Conservation (phyloP, 1,140 invertebrate species). For the Hetaerina americana region DNA sequence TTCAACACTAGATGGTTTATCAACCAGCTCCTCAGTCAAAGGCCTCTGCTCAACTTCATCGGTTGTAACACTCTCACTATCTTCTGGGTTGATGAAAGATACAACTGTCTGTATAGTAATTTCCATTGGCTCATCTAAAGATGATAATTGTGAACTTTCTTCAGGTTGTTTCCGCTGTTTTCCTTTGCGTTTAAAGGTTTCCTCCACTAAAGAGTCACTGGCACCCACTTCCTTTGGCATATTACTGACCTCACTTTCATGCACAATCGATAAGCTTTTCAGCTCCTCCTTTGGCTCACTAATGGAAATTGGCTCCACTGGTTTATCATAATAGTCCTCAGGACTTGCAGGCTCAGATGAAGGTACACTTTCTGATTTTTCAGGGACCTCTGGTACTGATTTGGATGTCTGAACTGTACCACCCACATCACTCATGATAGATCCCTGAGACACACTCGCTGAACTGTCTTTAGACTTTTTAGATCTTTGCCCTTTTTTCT, state of each 20-base stretch:
- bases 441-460: background rate
- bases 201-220: background rate
- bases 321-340: background rate
- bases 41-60: background rate
- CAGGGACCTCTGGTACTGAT: background rate
- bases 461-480: background rate
- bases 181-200: background rate
- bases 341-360: background rate
- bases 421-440: too few species aligned
- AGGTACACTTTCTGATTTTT: background rate
- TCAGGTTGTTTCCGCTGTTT: too few species aligned
- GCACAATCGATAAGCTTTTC: too few species aligned
- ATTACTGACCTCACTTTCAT: background rate
- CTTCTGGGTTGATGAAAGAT: background rate
- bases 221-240: background rate
- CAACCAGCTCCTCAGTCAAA: too few species aligned
- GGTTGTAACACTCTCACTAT: background rate
- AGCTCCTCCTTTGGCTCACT: background rate
- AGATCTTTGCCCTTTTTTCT: background rate
- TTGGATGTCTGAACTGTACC: background rate
- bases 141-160: background rate
- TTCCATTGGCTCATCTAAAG: background rate
- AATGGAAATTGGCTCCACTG: background rate
- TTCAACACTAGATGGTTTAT: background rate
- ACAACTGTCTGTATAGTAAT: background rate